A percentile compares a stretch with the other conserved stretches of the same genome.
phyloP scores from a whole-genome alignment of 2,797 vertebrate genomes.

The Prionace glauca region DNA sequence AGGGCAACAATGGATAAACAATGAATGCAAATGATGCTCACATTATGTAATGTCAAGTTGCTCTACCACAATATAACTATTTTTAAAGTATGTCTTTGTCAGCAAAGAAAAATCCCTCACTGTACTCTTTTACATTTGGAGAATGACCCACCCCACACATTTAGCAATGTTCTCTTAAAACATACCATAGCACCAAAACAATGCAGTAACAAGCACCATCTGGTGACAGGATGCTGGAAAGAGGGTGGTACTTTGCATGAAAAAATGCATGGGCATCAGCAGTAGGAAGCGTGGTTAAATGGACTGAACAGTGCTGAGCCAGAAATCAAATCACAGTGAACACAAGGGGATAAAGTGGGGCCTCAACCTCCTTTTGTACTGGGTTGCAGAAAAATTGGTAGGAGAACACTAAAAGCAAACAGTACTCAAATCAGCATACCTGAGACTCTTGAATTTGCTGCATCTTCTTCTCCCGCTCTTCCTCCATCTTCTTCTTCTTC shows the following conservation, averaged over 20 bases:
- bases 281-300: neutral
- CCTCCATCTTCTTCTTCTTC: constrained; percentile 96
- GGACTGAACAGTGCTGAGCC: neutral
- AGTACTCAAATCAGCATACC: constrained; percentile 54
- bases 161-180: neutral
- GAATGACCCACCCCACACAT: neutral
- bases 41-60: too few species aligned
- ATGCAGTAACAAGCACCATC: neutral
- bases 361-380: neutral
- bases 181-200: neutral
- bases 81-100: too few species aligned
- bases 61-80: neutral
- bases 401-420: neutral
- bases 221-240: neutral
- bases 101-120: too few species aligned
- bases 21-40: neutral
- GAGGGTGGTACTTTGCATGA: too few species aligned
- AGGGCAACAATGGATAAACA: too few species aligned
- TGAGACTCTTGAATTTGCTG: constrained; percentile 88
- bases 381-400: neutral
- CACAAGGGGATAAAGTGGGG: neutral
- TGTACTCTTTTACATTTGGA: too few species aligned
- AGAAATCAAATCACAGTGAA: neutral
- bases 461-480: constrained; percentile 94
- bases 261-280: neutral